Conservation (phyloP, 2,113 vertebrate genomes). For the Pipa parva region DNA sequence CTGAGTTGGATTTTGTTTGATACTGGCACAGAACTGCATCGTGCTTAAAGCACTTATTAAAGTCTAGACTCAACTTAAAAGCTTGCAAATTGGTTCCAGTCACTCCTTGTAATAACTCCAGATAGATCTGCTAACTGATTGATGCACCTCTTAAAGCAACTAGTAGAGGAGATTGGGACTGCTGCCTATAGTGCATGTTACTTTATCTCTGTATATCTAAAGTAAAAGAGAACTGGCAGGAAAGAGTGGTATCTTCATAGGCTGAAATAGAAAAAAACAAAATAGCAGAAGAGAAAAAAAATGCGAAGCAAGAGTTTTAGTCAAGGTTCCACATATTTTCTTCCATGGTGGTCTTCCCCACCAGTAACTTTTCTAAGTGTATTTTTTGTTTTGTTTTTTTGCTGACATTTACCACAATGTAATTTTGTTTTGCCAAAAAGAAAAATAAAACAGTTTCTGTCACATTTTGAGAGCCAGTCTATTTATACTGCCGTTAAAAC, state of each 20-base stretch:
- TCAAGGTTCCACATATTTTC: slow-evolving; percentile 70
- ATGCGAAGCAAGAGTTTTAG: no score
- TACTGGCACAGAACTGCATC: slow-evolving; percentile 69
- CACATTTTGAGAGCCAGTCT: slow-evolving; percentile 56
- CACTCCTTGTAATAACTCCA: slow-evolving; percentile 76
- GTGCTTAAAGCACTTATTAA: slow-evolving; percentile 88
- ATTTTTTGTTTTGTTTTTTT: no score
- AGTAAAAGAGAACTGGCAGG: slow-evolving; percentile 64
- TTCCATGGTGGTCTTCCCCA: slow-evolving; percentile 66
- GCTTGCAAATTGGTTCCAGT: slow-evolving; percentile 83
- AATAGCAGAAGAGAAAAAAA: slow-evolving; percentile 60
- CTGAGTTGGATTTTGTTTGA: slow-evolving; percentile 58
- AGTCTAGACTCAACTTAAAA: slow-evolving; percentile 98
- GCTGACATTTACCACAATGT: slow-evolving; percentile 72
- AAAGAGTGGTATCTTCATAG: slow-evolving; percentile 69
- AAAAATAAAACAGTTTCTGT: slow-evolving; percentile 64
- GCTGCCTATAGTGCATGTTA: slow-evolving; percentile 71
- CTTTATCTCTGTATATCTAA: slow-evolving; percentile 70
- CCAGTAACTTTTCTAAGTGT: slow-evolving; percentile 68
- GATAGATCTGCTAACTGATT: slow-evolving; percentile 65
- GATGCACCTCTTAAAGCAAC: slow-evolving; percentile 66
- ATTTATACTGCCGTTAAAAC: no score
- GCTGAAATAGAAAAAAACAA: slow-evolving; percentile 52
- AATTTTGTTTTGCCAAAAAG: slow-evolving; percentile 74
- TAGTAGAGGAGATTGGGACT: slow-evolving; percentile 47